Evolutionary conservation across 2,797 vertebrate species (phyloP).

Genomic region (Xenentodon cancila): DNA sequence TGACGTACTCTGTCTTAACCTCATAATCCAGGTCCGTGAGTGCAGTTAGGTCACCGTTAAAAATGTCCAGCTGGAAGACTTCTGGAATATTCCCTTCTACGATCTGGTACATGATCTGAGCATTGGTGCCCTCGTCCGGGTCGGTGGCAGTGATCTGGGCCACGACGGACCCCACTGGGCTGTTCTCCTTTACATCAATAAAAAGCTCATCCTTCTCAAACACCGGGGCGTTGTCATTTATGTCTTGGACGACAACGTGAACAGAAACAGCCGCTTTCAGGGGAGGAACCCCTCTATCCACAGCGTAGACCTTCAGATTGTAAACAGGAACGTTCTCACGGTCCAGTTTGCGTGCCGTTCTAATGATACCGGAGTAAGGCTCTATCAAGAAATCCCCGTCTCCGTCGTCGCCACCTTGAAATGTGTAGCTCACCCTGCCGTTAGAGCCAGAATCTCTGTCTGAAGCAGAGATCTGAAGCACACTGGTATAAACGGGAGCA

Average conservation of each 20-base stretch:
- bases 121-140: constrained; percentile 94
- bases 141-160: constrained; percentile 90
- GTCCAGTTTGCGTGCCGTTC: constrained; percentile 92
- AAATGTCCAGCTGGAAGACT: constrained; percentile 94
- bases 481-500: constrained; percentile 88
- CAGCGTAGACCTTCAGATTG: constrained; percentile 89
- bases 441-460: constrained; percentile 93
- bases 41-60: constrained; percentile 92
- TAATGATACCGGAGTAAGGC: constrained; percentile 92
- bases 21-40: constrained; percentile 96
- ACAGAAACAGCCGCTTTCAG: constrained; percentile 89
- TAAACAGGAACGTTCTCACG: constrained; percentile 93
- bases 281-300: constrained; percentile 89
- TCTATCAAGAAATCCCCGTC: constrained; percentile 96
- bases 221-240: constrained; percentile 96
- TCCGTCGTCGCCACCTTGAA: constrained; percentile 93
- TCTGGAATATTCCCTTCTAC: constrained; percentile 96
- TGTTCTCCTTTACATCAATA: constrained; percentile 93
- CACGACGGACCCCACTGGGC: constrained; percentile 91
- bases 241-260: constrained; percentile 90
- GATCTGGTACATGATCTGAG: constrained; percentile 98
- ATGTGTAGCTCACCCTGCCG: constrained; percentile 91
- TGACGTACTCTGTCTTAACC: constrained; percentile 89
- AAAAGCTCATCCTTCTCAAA: constrained; percentile 94
- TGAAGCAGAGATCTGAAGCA: constrained; percentile 93